Evolutionary conservation across 2,888 invertebrate genomes (phyloP).

Genomic region (Rhagium mordax): DNA sequence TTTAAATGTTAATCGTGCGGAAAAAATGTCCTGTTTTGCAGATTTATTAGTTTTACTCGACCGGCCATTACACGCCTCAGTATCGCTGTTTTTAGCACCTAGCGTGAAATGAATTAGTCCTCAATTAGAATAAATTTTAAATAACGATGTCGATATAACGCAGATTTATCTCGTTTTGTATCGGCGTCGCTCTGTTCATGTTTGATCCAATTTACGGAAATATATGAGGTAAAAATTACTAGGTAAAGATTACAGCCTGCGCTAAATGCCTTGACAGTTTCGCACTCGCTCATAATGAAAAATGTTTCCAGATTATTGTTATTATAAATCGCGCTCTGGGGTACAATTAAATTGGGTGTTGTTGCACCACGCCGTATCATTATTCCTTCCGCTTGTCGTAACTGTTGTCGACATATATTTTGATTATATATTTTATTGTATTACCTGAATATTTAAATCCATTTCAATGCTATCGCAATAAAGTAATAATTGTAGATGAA

Average conservation of each 20-base stretch:
- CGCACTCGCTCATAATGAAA: conserved; percentile 22
- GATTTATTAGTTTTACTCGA: conserved; percentile 1
- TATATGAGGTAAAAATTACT: conserved; percentile 19
- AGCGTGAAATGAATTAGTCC: background rate
- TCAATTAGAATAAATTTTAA: conserved; percentile 22
- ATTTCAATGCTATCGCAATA: background rate
- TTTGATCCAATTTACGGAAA: conserved; percentile 24
- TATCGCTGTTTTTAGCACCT: conserved; percentile 4
- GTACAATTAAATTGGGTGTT: conserved; percentile 13
- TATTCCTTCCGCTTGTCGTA: conserved; percentile 18
- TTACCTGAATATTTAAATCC: conserved; percentile 7
- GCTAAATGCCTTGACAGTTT: conserved; percentile 23
- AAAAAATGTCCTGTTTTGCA: conserved; percentile 7
- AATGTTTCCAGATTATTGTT: conserved; percentile 35
- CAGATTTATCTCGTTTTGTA: background rate
- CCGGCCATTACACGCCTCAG: background rate
- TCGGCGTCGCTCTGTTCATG: background rate
- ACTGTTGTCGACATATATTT: conserved; percentile 14
- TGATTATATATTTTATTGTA: conserved; percentile 14
- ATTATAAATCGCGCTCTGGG: conserved; percentile 25
- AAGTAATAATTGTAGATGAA: background rate
- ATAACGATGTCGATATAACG: conserved; percentile 7
- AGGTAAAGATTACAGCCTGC: conserved; percentile 21
- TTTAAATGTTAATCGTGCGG: background rate
- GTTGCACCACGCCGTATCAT: background rate